These are phyloP conservation scores for Neogale vison DNA, from an alignment of 2,113 vertebrate species.

Conservation along the genomic window DNA sequence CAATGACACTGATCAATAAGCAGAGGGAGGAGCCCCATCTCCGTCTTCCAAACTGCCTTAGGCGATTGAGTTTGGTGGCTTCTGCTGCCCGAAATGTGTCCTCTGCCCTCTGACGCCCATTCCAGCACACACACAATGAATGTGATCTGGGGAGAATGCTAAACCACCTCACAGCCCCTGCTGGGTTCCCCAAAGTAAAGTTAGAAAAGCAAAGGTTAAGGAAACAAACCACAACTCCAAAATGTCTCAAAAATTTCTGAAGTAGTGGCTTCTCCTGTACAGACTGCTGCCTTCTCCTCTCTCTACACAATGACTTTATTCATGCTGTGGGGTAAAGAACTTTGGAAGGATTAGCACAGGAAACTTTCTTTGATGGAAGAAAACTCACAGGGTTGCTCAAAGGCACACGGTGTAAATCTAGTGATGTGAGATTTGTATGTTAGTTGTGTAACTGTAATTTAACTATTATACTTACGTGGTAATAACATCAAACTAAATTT, in stretches of 20 bases:
- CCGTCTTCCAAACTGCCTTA: background rate
- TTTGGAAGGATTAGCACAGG: background rate
- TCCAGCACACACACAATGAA: background rate
- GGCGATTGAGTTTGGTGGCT: background rate
- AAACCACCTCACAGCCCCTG: background rate
- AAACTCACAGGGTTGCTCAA: background rate
- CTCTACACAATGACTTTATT: constrained; percentile 41
- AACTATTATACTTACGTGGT: too few relatives aligned
- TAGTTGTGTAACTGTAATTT: background rate
- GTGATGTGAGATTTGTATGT: background rate
- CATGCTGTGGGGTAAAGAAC: constrained; percentile 4
- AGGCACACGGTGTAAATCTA: background rate
- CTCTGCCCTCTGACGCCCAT: background rate
- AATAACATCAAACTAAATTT: background rate
- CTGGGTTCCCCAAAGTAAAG: background rate
- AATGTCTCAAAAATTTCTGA: background rate
- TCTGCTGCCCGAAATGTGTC: background rate
- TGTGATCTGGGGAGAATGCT: background rate
- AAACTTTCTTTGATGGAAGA: background rate
- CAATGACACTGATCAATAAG: background rate
- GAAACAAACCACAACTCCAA: constrained; percentile 30
- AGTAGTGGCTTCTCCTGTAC: background rate
- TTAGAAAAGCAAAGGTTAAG: constrained; percentile 10
- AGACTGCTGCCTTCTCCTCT: background rate
- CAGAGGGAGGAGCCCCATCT: background rate